Base-by-base conservation (phyloP, 2,797 vertebrate species). In the Coregonus suidteri region DNA sequence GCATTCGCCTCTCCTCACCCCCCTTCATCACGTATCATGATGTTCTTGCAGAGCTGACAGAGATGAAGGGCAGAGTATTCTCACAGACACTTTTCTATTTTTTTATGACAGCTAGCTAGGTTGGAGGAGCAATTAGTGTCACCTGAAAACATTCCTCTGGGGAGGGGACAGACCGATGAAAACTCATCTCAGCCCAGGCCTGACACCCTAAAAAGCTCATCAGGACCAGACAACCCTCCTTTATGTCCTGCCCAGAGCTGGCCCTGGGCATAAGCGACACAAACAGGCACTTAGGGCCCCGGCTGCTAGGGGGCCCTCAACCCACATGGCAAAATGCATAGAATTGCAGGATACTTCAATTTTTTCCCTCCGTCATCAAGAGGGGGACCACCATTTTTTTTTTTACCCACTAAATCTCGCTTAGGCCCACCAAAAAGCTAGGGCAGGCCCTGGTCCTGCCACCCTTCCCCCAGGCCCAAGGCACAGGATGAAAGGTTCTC, bases 101-200 rank as follows among this genome's bases (percentile, higher is more conserved):
- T 67, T 73, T 76, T 82, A 84, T 92, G 92, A 93, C 92, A 91
- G 90, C 87, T 86, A 81, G 88, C 86, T 76, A 82, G n/a, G 91
- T 88, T 87, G 86, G 86, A 90, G 89, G 87, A 91, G 92, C 91
- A 94, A 93, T 94, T 95, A 94, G 91, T 93, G 93, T 94, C 91
- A 94, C 90, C 92, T 93, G 92, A 93, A 92, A 93, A 90, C 90
- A 78, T 89, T 91, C 80, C 89, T 88, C 89, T 81, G 73, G 73
- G 81, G 89, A 89, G 82, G 89, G 82, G 86, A 83, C 67, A 83
- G 78, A 82, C 80, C 80, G 80, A 82, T 81, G 84, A 93, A 93
- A 93, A 92, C 88, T 90, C 90, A 93, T 94, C 90, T 93, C 82
- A 5, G 87, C 83, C 79, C 87, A 20, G 90, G 86, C 84, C 76